Evolutionary conservation across 1,140 invertebrate genomes (phyloP), one percentile per base, ranked within the genome.

Genomic region (Brachionus rotundiformis): DNA sequence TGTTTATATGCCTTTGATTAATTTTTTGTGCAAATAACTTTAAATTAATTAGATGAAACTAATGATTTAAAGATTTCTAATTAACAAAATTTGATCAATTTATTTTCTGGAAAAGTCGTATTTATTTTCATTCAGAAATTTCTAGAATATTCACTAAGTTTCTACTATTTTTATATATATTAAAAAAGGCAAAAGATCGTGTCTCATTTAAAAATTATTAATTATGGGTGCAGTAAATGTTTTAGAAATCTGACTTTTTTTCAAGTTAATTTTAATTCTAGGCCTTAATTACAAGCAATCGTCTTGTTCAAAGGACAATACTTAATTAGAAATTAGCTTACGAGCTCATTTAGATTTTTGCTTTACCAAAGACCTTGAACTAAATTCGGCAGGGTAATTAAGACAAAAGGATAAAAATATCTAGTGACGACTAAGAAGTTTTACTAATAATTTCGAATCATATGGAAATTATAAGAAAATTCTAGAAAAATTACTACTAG

Each of bases 401-500:
- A 54, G 47, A 54, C n/a, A 54, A 54, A 54, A 54, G 47, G 19
- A 3, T 8, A 54, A 54, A 19, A 13, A 41, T 41, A 13, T 11
- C 39, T 41, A 54, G 8, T 54, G 4, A 54, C 19, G 47, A 54
- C 19, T n/a, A 54, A 19, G 19, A 7, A 54, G 8, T 68, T 31
- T 16, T 5, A 16, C 36, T 36, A 3, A 68, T 16, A 68, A 33
- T 68, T 31, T 68, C 63, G 63, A 68, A 68, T 68, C 63, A 68
- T 68, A 36, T 68, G 63, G 63, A 68, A 68, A 68, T 36, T 19
- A 68, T 33, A 68, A 68, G 63, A 68, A 68, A 68, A 36, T 68
- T 68, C 63, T 68, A 33, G 63, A 68, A 68, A 68, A 68, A 36
- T 36, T 68, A 68, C 31, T 68, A 68, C 27, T 68, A 68, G 63